Evolutionary conservation across 2,888 invertebrate genomes (phyloP).

Genomic region (Leistus spinibarbis): DNA sequence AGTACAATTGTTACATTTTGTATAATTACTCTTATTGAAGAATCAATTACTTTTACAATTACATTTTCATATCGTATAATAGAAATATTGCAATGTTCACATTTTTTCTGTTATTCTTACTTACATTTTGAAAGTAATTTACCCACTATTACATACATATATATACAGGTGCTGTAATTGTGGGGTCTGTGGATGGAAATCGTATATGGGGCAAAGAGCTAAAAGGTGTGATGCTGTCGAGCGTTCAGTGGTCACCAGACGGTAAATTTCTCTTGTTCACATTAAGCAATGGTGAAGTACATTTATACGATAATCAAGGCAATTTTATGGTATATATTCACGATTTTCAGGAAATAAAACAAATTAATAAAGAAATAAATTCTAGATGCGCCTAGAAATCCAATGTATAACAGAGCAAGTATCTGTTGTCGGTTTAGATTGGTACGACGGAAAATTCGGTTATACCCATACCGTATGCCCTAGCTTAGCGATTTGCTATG

Average conservation of each 20-base stretch:
- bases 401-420: conserved; percentile 60
- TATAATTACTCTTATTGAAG: too few species aligned
- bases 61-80: too few species aligned
- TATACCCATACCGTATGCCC: conserved; percentile 72
- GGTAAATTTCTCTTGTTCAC: conserved; percentile 89
- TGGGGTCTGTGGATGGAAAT: conserved; percentile 97
- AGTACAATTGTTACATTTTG: too few species aligned
- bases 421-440: conserved; percentile 78
- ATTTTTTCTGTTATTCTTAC: too few species aligned
- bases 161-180: conserved; percentile 80
- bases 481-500: conserved; percentile 84
- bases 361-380: neutral
- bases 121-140: too few species aligned
- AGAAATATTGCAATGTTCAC: too few species aligned
- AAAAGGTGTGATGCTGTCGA: conserved; percentile 79
- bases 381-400: conserved; percentile 78
- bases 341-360: conserved; percentile 7
- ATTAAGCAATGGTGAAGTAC: conserved; percentile 87
- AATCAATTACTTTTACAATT: too few species aligned
- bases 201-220: conserved; percentile 98
- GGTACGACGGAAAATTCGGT: conserved; percentile 84
- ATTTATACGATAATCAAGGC: conserved; percentile 93
- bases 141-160: neutral
- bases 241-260: conserved; percentile 97
- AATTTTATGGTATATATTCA: conserved; percentile 66